Evolutionary conservation across 2,113 vertebrate species (phyloP).

Genomic region (Callopanchax toddi): DNA sequence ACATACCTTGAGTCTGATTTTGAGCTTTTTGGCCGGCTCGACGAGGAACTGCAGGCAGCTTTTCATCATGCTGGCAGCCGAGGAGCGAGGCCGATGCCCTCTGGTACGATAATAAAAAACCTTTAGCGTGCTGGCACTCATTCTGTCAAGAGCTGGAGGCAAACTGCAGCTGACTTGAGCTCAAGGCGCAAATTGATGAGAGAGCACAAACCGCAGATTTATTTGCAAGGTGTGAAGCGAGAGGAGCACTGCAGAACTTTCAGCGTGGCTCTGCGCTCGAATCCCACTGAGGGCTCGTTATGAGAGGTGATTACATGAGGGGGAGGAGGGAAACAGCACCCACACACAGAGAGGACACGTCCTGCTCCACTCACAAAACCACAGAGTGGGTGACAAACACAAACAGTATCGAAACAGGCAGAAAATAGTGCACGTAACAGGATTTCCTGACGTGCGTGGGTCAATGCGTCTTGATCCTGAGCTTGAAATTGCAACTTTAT

Average conservation of each 20-base stretch:
- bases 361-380: constrained; percentile 12
- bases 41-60: constrained; percentile 82
- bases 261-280: constrained; percentile 36
- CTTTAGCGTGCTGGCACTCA: constrained; percentile 56
- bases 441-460: constrained; percentile 49
- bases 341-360: not conserved
- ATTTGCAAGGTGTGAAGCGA: constrained; percentile 28
- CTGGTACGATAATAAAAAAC: constrained; percentile 50
- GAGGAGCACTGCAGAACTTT: constrained; percentile 63
- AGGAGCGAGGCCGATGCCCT: constrained; percentile 46
- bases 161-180: constrained; percentile 48
- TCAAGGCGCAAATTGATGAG: constrained; percentile 47
- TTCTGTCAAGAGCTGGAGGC: constrained; percentile 37
- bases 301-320: constrained; percentile 7
- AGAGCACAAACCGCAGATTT: constrained; percentile 55
- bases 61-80: constrained; percentile 78
- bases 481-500: constrained; percentile 42
- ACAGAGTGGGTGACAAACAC: not conserved
- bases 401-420: not conserved
- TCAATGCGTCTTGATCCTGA: constrained; percentile 31
- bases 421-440: constrained; percentile 42
- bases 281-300: constrained; percentile 40
- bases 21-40: constrained; percentile 81
- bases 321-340: constrained; percentile 5
- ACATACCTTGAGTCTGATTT: constrained; percentile 77